Evolutionary conservation across 2,888 invertebrate genomes (phyloP).

Genomic region (Chironomus tentans): DNA sequence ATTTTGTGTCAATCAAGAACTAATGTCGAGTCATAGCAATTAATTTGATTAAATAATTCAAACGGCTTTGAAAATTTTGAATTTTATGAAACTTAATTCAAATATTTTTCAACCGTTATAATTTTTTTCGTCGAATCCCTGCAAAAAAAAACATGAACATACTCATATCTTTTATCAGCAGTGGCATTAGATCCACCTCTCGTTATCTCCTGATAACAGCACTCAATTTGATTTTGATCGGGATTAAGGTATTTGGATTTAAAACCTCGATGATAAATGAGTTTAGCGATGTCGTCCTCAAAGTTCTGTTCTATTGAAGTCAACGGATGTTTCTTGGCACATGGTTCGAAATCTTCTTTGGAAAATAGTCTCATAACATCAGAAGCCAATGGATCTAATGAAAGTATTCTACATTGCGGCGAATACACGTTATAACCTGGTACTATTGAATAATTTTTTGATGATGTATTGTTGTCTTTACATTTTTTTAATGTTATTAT

Average conservation of each 20-base stretch:
- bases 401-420: slow-evolving; percentile 53
- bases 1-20: too few relatives aligned
- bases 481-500: background rate
- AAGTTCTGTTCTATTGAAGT: slow-evolving; percentile 35
- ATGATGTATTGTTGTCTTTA: slow-evolving; percentile 2
- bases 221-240: slow-evolving; percentile 31
- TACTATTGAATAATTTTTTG: slow-evolving; percentile 21
- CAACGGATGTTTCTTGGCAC: slow-evolving; percentile 39
- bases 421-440: slow-evolving; percentile 45
- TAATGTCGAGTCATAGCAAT: too few relatives aligned
- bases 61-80: too few relatives aligned
- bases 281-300: slow-evolving; percentile 32
- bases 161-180: slow-evolving; percentile 34
- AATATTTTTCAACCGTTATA: too few relatives aligned
- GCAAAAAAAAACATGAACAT: background rate
- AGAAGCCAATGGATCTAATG: slow-evolving; percentile 49
- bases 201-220: slow-evolving; percentile 37
- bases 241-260: slow-evolving; percentile 27
- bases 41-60: too few relatives aligned
- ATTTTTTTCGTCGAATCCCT: too few relatives aligned
- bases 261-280: slow-evolving; percentile 34
- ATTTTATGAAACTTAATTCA: too few relatives aligned
- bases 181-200: slow-evolving; percentile 33
- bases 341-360: slow-evolving; percentile 46
- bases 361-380: slow-evolving; percentile 47